phyloP scores from a whole-genome alignment of 2,113 vertebrate genomes.

The Centropus unirufus region DNA sequence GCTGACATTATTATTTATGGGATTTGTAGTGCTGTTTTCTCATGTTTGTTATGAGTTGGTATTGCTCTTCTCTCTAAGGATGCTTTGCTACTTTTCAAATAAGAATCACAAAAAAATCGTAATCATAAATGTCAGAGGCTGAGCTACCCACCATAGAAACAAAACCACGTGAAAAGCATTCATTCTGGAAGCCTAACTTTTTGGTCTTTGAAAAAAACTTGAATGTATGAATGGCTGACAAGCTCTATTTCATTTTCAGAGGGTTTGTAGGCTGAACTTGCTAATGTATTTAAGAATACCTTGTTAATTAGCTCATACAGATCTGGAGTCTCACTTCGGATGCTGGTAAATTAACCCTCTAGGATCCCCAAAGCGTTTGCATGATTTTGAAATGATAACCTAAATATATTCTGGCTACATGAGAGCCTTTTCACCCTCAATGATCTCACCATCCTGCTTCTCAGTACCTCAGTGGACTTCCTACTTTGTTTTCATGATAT shows the following conservation, averaged over 20 bases:
- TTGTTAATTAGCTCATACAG: neutral
- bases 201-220: neutral
- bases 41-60: neutral
- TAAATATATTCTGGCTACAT: neutral
- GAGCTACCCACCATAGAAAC: neutral
- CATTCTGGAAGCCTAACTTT: neutral
- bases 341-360: neutral
- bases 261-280: neutral
- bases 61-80: neutral
- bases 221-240: neutral
- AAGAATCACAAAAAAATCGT: neutral
- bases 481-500: neutral
- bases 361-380: neutral
- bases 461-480: neutral
- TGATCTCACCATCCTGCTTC: neutral
- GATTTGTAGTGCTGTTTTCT: neutral
- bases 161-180: neutral
- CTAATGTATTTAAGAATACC: neutral
- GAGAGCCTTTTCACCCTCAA: neutral
- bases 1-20: neutral
- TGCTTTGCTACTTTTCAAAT: neutral
- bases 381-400: neutral
- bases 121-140: neutral
- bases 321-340: neutral
- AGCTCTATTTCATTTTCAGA: neutral